Percentiles rank a stretch among this genome's conserved stretches.
Conservation (phyloP, 2,888 invertebrate genomes). For the Lamellibrachia satsuma region DNA sequence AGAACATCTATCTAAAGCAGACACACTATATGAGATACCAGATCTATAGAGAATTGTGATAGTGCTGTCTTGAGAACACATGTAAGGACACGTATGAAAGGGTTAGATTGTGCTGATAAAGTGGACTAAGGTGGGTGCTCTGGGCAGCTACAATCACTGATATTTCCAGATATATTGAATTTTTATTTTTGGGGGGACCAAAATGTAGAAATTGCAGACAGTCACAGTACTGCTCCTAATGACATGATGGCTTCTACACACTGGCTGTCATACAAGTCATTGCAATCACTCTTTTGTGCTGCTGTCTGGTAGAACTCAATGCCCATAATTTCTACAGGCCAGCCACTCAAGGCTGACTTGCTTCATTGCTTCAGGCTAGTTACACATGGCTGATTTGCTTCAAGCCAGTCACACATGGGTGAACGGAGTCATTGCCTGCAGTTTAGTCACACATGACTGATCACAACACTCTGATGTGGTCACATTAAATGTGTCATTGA, state of each 20-base stretch:
- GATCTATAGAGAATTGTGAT: background rate
- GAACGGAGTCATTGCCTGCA: background rate
- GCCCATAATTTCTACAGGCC: background rate
- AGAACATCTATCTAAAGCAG: background rate
- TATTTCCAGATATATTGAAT: background rate
- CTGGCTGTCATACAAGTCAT: background rate
- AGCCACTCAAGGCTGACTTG: background rate
- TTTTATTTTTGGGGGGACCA: background rate
- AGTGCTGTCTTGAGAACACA: background rate
- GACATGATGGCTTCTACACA: background rate
- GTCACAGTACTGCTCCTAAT: background rate
- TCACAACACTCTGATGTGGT: too few relatives aligned
- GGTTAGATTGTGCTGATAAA: too few relatives aligned
- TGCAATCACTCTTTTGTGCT: background rate
- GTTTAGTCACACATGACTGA: too few relatives aligned
- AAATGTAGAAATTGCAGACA: background rate
- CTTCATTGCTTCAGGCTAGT: background rate
- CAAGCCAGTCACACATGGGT: background rate
- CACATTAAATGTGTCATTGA: background rate
- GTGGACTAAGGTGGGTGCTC: too few relatives aligned
- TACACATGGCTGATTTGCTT: background rate
- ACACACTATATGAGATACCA: background rate
- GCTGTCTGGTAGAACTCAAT: background rate
- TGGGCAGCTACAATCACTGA: too few relatives aligned
- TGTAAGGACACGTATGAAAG: background rate